Percentiles rank a stretch among this genome's conserved stretches.
phyloP scores from a whole-genome alignment of 1,140 invertebrate species.

The Aculops lycopersici region DNA sequence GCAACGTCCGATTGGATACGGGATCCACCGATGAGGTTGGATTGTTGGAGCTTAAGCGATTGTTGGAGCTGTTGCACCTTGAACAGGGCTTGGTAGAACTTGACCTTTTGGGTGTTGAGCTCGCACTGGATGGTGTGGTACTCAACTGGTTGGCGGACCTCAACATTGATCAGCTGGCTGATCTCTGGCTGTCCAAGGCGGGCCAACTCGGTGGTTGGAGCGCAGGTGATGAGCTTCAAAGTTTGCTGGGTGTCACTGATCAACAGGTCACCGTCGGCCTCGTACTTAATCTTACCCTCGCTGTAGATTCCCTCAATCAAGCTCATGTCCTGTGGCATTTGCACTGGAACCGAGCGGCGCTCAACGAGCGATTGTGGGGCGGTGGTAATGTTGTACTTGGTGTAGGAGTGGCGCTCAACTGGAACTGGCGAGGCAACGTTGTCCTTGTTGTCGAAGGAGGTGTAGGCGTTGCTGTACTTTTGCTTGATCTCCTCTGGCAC shows the following conservation, averaged over 20 bases:
- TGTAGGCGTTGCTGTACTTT: background rate
- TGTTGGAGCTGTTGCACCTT: no score
- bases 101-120: background rate
- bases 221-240: background rate
- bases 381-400: constrained; percentile 7
- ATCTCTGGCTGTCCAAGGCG: no score
- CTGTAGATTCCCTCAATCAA: constrained; percentile 4
- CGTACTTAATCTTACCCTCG: constrained; percentile 6
- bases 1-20: no score
- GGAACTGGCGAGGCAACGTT: background rate
- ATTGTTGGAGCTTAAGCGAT: no score
- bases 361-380: background rate
- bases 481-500: constrained; percentile 2
- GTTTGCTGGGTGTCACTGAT: constrained; percentile 4
- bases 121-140: background rate
- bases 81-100: background rate
- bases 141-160: background rate
- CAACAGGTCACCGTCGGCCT: constrained; percentile 4
- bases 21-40: no score
- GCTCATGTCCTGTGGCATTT: no score
- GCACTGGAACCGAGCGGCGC: no score
- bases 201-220: no score
- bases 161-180: no score
- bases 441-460: background rate
- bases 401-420: constrained; percentile 3